A percentile compares a stretch with the other conserved stretches of the same genome.
Evolutionary conservation across 2,888 invertebrate genomes (phyloP).

Genomic region (Gasteruption jaculator): DNA sequence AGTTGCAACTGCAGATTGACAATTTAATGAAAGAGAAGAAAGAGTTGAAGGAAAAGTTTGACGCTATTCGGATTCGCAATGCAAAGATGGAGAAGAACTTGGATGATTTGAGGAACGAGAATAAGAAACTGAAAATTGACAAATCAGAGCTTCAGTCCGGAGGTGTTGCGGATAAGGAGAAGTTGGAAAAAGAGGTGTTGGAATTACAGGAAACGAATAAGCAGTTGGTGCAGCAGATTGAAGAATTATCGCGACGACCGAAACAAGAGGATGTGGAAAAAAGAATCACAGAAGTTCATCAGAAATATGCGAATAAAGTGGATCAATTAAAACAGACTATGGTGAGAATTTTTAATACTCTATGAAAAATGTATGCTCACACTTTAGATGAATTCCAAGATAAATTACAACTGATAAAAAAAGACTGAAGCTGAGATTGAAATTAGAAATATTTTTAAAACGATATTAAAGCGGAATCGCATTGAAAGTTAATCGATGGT

Average conservation of each 20-base stretch:
- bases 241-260: conserved; percentile 34
- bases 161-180: conserved; percentile 19
- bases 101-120: conserved; percentile 32
- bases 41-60: conserved; percentile 35
- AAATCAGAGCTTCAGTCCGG: conserved; percentile 11
- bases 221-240: conserved; percentile 13
- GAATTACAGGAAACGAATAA: conserved; percentile 27
- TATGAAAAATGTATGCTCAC: background rate
- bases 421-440: too few relatives aligned
- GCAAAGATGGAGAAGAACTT: conserved; percentile 38
- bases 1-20: conserved; percentile 30
- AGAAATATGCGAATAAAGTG: conserved; percentile 70
- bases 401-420: too few relatives aligned
- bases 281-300: conserved; percentile 56
- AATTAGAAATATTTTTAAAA: too few relatives aligned
- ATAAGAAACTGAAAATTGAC: conserved; percentile 27
- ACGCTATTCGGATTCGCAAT: conserved; percentile 31
- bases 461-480: too few relatives aligned
- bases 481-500: too few relatives aligned
- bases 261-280: conserved; percentile 31
- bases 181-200: conserved; percentile 29
- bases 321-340: conserved; percentile 77
- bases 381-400: too few relatives aligned
- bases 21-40: conserved; percentile 32
- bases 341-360: too few relatives aligned